Conservation (phyloP, 2,113 vertebrate genomes). For the Noctilio leporinus region DNA sequence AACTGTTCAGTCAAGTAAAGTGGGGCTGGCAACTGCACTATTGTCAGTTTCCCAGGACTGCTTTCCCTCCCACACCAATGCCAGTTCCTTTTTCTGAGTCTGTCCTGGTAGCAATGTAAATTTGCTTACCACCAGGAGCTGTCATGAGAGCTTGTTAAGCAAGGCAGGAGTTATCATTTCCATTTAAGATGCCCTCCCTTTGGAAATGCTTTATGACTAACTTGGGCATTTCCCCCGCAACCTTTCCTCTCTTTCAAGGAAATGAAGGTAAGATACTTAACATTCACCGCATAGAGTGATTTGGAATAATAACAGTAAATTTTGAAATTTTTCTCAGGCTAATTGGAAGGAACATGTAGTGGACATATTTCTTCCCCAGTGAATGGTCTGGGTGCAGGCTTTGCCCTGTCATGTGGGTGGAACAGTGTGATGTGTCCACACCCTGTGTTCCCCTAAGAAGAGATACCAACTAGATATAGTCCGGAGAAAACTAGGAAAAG, state of each 20-base stretch:
- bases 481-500: neutral
- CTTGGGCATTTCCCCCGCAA: constrained; percentile 24
- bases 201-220: constrained; percentile 13
- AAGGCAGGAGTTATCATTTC: constrained; percentile 20
- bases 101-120: neutral
- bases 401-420: neutral
- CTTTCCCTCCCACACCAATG: neutral
- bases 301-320: constrained; percentile 22
- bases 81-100: neutral
- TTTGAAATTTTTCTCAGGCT: neutral
- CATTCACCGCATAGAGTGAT: constrained; percentile 6
- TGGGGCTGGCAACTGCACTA: fast-evolving
- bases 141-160: neutral
- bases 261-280: constrained; percentile 29
- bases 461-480: neutral
- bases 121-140: neutral
- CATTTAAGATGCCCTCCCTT: neutral
- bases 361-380: neutral
- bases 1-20: neutral
- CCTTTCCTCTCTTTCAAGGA: constrained; percentile 12
- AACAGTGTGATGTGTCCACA: neutral
- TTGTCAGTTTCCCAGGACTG: neutral
- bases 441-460: neutral
- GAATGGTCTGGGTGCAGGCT: neutral
- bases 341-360: neutral